Conservation (phyloP, 2,888 invertebrate species). For the Apodemia duryi region DNA sequence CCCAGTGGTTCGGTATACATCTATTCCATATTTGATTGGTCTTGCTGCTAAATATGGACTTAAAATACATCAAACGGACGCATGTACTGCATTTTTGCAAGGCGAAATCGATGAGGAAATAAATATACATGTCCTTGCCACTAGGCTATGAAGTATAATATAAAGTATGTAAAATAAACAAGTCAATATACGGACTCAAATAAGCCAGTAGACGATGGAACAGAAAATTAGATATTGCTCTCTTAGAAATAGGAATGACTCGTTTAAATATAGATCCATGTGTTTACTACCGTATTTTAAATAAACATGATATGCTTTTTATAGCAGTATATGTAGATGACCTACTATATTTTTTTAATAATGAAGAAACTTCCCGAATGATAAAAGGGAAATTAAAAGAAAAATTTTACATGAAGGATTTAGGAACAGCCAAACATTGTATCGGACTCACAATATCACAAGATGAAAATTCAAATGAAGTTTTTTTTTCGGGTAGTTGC, state of each 20-base stretch:
- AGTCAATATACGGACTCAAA: neutral
- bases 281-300: neutral
- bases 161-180: conserved; percentile 27
- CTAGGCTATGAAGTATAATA: conserved; percentile 19
- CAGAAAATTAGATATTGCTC: neutral
- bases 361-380: too few relatives aligned
- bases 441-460: too few relatives aligned
- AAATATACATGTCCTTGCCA: conserved; percentile 29
- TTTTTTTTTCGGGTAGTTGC: too few relatives aligned
- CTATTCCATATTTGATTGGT: conserved; percentile 24
- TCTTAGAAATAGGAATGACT: neutral
- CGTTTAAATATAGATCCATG: neutral
- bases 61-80: too few relatives aligned
- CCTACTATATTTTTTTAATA: too few relatives aligned
- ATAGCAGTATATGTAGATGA: neutral
- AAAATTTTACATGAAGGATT: too few relatives aligned
- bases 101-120: conserved; percentile 31
- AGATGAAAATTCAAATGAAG: too few relatives aligned
- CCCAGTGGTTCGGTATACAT: conserved; percentile 26
- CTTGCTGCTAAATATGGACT: conserved; percentile 1
- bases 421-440: too few relatives aligned
- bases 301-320: neutral
- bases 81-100: conserved; percentile 23
- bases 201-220: conserved; percentile 1
- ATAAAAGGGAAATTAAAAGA: too few relatives aligned